Conservation (phyloP, 92 coral and sea anemone species). For the Parazoanthus atlanticus region DNA sequence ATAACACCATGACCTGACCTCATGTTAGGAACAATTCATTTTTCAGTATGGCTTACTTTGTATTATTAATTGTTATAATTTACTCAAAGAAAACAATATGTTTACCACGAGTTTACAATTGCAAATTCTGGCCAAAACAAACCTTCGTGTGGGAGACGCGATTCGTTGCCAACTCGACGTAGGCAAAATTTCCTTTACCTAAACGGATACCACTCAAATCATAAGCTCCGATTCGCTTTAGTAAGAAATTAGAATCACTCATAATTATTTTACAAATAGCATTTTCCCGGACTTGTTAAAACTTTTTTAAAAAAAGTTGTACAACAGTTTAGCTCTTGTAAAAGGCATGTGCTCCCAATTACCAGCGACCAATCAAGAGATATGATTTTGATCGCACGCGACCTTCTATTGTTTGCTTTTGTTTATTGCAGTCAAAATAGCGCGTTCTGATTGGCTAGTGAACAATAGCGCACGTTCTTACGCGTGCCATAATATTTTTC, state of each 20-base stretch:
- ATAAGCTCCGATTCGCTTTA: constrained; percentile 92
- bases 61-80: constrained; percentile 27
- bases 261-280: constrained; percentile 44
- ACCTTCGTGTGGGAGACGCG: constrained; percentile 90
- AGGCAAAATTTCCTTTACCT: constrained; percentile 96
- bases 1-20: constrained; percentile 29
- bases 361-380: constrained; percentile 71
- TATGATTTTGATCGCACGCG: constrained; percentile 89
- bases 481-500: constrained; percentile 77
- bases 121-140: constrained; percentile 39
- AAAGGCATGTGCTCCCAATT: constrained; percentile 83
- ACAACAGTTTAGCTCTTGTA: constrained; percentile 67
- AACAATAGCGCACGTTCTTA: constrained; percentile 82
- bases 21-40: constrained; percentile 36
- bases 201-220: constrained; percentile 82
- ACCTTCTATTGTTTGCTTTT: constrained; percentile 82
- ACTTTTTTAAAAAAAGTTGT: constrained; percentile 53
- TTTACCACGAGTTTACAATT: constrained; percentile 36
- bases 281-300: constrained; percentile 40
- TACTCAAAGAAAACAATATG: constrained; percentile 35
- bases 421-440: constrained; percentile 65
- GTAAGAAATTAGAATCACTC: constrained; percentile 68
- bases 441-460: constrained; percentile 78
- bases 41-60: constrained; percentile 31
- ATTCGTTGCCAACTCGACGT: constrained; percentile 90